These are phyloP conservation scores for Drosophila mettleri DNA, from an alignment of 2,888 invertebrate species.

Conservation along the genomic window DNA sequence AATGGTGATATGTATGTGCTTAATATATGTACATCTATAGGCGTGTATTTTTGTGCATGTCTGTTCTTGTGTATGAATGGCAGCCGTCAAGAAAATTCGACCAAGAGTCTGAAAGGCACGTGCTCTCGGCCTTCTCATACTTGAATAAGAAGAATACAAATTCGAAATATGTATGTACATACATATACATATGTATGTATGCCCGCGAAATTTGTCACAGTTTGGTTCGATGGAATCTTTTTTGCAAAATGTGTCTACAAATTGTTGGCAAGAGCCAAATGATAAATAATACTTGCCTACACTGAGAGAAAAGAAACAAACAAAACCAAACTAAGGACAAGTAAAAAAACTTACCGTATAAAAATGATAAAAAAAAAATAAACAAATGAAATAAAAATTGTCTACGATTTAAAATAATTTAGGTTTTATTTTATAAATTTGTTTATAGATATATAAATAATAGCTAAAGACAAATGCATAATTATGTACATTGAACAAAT, in stretches of 20 bases:
- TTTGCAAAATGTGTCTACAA: conserved; percentile 42
- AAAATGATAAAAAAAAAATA: not conserved
- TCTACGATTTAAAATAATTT: conserved; percentile 51
- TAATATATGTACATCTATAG: not conserved
- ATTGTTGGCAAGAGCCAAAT: conserved; percentile 62
- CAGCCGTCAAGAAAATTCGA: conserved; percentile 29
- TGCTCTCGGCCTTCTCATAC: conserved; percentile 59
- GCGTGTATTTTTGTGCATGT: not conserved
- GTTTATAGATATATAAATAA: conserved; percentile 56
- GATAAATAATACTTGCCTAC: conserved; percentile 24
- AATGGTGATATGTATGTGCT: conserved; percentile 26
- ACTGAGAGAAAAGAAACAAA: conserved; percentile 26
- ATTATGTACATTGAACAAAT: conserved; percentile 67
- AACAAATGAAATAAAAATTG: not conserved
- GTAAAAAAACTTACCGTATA: conserved; percentile 11
- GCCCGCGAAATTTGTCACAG: conserved; percentile 59
- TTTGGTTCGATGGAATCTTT: conserved; percentile 54
- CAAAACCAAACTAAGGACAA: too few relatives aligned
- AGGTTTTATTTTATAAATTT: conserved; percentile 42
- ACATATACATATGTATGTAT: too few relatives aligned
- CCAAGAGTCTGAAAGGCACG: conserved; percentile 39
- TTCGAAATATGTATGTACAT: conserved; percentile 5
- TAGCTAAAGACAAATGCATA: conserved; percentile 62
- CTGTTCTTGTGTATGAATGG: conserved; percentile 21
- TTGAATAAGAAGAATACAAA: conserved; percentile 9